These are phyloP conservation scores for Polypedilum vanderplanki DNA, from an alignment of 1,140 invertebrate species.

Conservation along the genomic window DNA sequence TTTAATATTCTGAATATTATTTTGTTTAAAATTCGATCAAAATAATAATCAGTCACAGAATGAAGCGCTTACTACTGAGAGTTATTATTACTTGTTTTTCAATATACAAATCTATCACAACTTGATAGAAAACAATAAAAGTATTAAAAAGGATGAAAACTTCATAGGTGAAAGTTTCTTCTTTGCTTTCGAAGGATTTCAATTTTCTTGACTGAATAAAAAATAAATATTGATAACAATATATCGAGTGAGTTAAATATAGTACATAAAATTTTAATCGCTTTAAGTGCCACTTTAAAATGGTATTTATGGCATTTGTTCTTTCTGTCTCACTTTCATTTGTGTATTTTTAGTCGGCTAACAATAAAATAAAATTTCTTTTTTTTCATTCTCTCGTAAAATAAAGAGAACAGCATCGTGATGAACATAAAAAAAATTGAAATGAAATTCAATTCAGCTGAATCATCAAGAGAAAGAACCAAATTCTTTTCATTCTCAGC, in stretches of 20 bases:
- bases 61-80: too few species aligned
- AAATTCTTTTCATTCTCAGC: not conserved
- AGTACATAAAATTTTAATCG: not conserved
- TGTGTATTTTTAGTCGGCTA: not conserved
- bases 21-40: too few species aligned
- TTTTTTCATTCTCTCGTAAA: not conserved
- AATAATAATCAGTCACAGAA: too few species aligned
- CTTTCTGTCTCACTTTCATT: not conserved
- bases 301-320: slow-evolving; percentile 6
- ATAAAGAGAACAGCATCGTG: not conserved
- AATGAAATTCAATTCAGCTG: slow-evolving; percentile 7
- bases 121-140: too few species aligned
- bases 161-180: too few species aligned
- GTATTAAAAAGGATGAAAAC: too few species aligned
- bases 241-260: not conserved
- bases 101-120: too few species aligned
- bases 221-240: slow-evolving; percentile 9
- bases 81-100: too few species aligned
- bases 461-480: not conserved
- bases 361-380: not conserved
- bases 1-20: too few species aligned
- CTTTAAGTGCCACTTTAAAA: slow-evolving; percentile 9
- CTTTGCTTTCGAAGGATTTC: too few species aligned
- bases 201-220: not conserved
- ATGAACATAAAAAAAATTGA: not conserved